These are phyloP conservation scores for Leptoteleia sp. DNA, from an alignment of 1,140 invertebrate species.

Conservation along the genomic window DNA sequence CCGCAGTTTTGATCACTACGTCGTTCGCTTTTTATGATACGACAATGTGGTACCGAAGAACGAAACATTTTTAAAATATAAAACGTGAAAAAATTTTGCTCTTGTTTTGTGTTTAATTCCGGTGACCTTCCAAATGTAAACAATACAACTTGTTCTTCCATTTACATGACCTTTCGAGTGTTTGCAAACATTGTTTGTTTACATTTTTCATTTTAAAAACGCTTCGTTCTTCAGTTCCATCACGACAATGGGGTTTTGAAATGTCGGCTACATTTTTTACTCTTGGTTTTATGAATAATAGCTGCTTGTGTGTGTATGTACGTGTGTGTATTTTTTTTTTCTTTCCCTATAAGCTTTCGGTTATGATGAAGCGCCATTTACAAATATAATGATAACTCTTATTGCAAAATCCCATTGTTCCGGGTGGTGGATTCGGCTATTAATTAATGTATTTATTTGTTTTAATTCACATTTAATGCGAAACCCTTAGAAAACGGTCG, in stretches of 20 bases:
- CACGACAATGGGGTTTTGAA: constrained; percentile 38
- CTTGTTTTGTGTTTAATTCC: too few species aligned
- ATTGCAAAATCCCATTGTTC: constrained; percentile 43
- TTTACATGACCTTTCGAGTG: too few species aligned
- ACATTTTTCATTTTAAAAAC: too few species aligned
- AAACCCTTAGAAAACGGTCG: constrained; percentile 54
- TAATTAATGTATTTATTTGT: constrained; percentile 26
- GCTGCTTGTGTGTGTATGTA: too few species aligned
- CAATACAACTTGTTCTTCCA: too few species aligned
- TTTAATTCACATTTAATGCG: constrained; percentile 60
- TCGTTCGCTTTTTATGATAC: constrained; percentile 16
- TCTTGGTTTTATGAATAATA: constrained; percentile 4
- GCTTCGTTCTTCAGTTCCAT: too few species aligned
- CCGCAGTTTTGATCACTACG: constrained; percentile 31
- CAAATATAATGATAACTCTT: constrained; percentile 16
- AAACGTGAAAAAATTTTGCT: too few species aligned
- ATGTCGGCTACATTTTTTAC: constrained; percentile 27
- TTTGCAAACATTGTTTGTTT: too few species aligned
- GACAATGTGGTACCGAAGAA: too few species aligned
- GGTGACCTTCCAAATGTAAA: too few species aligned
- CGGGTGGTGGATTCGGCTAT: constrained; percentile 1
- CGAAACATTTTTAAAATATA: too few species aligned
- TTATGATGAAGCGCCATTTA: constrained; percentile 29
- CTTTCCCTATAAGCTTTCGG: constrained; percentile 17
- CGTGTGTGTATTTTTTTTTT: constrained; percentile 6